These are phyloP conservation scores for Xiphophorus couchianus DNA, from an alignment of 2,113 vertebrate genomes.

Conservation along the genomic window DNA sequence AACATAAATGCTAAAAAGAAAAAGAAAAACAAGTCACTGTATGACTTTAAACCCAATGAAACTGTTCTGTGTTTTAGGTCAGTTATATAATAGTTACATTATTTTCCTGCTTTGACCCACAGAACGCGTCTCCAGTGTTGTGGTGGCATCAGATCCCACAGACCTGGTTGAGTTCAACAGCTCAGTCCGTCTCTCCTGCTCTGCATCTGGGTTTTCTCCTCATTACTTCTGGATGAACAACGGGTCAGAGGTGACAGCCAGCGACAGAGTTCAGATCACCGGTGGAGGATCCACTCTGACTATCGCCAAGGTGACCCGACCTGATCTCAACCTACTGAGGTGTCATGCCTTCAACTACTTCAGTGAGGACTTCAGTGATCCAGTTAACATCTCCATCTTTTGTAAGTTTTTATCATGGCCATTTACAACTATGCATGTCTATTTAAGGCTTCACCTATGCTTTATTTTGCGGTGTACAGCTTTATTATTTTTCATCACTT, in stretches of 20 bases:
- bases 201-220: slow-evolving; percentile 52
- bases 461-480: neutral
- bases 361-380: slow-evolving; percentile 27
- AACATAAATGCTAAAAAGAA: no score
- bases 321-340: slow-evolving; percentile 47
- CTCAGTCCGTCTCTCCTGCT: slow-evolving; percentile 62
- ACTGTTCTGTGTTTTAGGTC: no score
- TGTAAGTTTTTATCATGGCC: slow-evolving; percentile 45
- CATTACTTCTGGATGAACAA: slow-evolving; percentile 65
- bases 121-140: slow-evolving; percentile 20
- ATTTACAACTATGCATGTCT: neutral
- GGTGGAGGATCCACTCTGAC: slow-evolving; percentile 50
- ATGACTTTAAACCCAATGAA: no score
- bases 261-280: slow-evolving; percentile 58
- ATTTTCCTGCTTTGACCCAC: neutral
- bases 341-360: slow-evolving; percentile 41
- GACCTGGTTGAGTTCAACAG: slow-evolving; percentile 59
- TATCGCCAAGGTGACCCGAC: slow-evolving; percentile 47
- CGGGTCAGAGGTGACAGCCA: slow-evolving; percentile 55
- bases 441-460: no score
- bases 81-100: no score
- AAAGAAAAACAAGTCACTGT: no score
- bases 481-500: neutral
- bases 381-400: slow-evolving; percentile 37
- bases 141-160: slow-evolving; percentile 7